Evolutionary conservation across 2,888 invertebrate genomes (phyloP), one percentile per base, ranked within the genome.

Genomic region (Apotomis betuletana): DNA sequence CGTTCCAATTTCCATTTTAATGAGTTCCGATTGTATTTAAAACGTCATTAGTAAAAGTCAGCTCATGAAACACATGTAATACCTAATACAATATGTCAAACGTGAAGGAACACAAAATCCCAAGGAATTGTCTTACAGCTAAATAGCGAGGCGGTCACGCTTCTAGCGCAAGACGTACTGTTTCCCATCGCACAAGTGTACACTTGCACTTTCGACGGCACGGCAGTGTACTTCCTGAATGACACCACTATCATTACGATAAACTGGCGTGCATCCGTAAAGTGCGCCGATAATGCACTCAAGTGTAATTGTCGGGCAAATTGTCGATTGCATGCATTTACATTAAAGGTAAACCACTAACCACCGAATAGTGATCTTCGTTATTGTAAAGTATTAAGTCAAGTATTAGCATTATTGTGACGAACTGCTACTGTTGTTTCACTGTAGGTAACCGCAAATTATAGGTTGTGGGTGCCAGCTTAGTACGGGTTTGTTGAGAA

Each of bases 71-170:
- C 36, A 36, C 9, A 44, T 6, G 46, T 10, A 36, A 51, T 12
- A 57, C 61, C 44, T 46, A 62, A 57, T 36, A 55, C 10, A n/a
- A 2, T 15, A 36, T 57, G 57, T 44, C 27, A 27, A 27, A 27
- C 27, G 27, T 27, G 27, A 27, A 67, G 55, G 57, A 41, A 4
- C 51, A 63, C 49, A 61, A 64, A n/a, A 52, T 58, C 27, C 36
- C 27, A 51, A 46, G 0, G 46, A 67, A 55, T 61, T 71, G 70
- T 71, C 61, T 71, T 61, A 62, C 46, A 62, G 57, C 51, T 57
- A 71, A 71, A 55, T 52, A 67, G 67, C 71, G 67, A 62, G 67
- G 71, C 71, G 68, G 72, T 62, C 59, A 68, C 72, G 72, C 58
- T 72, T 67, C 38, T 67, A n/a, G 52, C 57, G 3, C 46, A 44